These are phyloP conservation scores for Hetaerina americana DNA, from an alignment of 1,140 invertebrate species.

Conservation along the genomic window DNA sequence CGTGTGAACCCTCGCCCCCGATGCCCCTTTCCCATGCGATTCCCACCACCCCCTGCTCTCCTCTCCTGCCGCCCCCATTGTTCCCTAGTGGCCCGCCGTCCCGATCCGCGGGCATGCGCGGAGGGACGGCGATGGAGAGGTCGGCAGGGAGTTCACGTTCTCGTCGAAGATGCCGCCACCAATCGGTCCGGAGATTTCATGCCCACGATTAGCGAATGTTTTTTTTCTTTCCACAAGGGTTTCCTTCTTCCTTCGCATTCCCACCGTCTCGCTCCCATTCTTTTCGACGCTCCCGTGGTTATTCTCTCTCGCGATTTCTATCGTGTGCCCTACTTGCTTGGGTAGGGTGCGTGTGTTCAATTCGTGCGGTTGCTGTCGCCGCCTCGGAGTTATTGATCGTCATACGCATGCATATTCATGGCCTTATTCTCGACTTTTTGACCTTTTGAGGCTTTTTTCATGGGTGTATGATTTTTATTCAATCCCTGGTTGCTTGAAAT, in stretches of 20 bases:
- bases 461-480: no score
- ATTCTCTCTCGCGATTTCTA: not conserved
- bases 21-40: not conserved
- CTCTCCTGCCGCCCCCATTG: not conserved
- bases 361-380: not conserved
- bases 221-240: not conserved
- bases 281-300: no score
- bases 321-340: not conserved
- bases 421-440: no score
- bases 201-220: not conserved
- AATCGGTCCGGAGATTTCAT: not conserved
- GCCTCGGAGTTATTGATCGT: not conserved
- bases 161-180: not conserved
- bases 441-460: no score
- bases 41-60: not conserved
- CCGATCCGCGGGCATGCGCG: not conserved
- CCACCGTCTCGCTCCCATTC: no score
- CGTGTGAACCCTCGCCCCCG: no score
- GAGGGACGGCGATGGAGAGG: no score
- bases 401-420: not conserved
- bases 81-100: not conserved
- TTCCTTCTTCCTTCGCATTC: no score
- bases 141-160: not conserved
- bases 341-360: not conserved
- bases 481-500: no score